Conservation (phyloP, 1,140 invertebrate genomes). For the Megalonaias nervosa region DNA sequence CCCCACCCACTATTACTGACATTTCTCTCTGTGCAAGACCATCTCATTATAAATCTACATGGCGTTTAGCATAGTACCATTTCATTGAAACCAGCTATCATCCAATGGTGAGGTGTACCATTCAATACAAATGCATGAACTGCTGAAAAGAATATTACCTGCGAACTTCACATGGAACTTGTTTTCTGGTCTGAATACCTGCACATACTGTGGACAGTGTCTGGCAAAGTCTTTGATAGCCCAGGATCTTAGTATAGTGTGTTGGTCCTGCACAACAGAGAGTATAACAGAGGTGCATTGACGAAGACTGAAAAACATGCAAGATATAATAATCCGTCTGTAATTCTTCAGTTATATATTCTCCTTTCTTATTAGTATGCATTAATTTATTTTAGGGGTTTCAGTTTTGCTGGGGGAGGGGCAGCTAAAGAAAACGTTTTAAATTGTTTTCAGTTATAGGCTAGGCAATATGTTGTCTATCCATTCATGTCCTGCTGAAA, state of each 20-base stretch:
- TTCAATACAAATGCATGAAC: not conserved
- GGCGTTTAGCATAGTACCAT: not conserved
- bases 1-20: too few relatives aligned
- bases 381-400: too few relatives aligned
- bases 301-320: too few relatives aligned
- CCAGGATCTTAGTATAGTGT: conserved; percentile 97
- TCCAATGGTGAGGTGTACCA: not conserved
- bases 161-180: conserved; percentile 99
- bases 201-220: conserved; percentile 96
- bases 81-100: not conserved
- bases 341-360: too few relatives aligned
- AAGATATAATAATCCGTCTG: too few relatives aligned
- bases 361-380: too few relatives aligned
- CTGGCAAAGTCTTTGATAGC: conserved; percentile 98
- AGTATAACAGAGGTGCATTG: too few relatives aligned
- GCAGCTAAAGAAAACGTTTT: too few relatives aligned
- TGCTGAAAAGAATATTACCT: conserved; percentile 58
- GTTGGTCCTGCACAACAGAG: conserved; percentile 82
- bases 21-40: not conserved
- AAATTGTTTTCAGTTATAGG: too few relatives aligned
- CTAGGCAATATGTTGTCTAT: too few relatives aligned
- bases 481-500: too few relatives aligned
- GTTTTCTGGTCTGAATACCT: conserved; percentile 98
- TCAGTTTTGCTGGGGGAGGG: too few relatives aligned
- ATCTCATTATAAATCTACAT: not conserved